phyloP scores from a whole-genome alignment of 1,140 invertebrate species.

The Hydropsyche tenuis region DNA sequence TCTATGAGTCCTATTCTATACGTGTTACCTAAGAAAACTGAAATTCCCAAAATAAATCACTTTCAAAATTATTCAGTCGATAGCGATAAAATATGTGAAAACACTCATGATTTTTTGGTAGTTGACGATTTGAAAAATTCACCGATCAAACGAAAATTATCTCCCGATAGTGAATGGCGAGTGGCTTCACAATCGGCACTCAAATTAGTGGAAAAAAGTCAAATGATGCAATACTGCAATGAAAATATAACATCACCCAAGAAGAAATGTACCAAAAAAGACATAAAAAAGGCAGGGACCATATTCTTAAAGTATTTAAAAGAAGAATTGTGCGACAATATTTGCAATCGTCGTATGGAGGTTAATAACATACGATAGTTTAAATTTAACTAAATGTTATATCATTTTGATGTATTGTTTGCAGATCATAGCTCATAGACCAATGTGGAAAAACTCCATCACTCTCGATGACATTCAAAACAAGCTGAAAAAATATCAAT shows the following conservation, averaged over 20 bases:
- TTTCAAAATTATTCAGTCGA: too few species aligned
- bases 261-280: not conserved
- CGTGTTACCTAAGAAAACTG: too few species aligned
- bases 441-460: not conserved
- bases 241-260: not conserved
- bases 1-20: too few species aligned
- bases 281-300: slow-evolving; percentile 11
- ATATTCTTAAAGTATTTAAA: not conserved
- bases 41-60: too few species aligned
- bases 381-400: too few species aligned
- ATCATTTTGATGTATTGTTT: not conserved
- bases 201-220: not conserved
- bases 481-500: not conserved
- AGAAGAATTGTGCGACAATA: not conserved
- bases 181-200: not conserved
- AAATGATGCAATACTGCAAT: not conserved
- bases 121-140: not conserved
- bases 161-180: not conserved
- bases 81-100: too few species aligned
- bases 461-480: not conserved
- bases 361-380: too few species aligned
- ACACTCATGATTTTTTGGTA: too few species aligned
- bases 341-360: not conserved
- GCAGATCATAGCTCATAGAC: not conserved
- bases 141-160: too few species aligned